These are phyloP conservation scores for Psittacula echo DNA, from an alignment of 2,797 vertebrate species.

Conservation along the genomic window DNA sequence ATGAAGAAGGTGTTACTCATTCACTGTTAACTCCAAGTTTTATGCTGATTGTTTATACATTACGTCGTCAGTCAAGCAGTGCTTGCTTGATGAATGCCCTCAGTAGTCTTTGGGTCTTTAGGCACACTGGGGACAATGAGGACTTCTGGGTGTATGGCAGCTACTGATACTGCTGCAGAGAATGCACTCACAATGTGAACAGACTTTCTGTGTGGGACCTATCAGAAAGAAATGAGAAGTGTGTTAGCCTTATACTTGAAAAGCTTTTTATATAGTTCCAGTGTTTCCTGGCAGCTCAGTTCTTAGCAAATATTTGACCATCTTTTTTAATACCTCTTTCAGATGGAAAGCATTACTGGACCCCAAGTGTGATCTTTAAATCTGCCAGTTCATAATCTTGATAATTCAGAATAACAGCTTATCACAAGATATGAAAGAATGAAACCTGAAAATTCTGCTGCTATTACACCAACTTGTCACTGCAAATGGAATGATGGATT, in stretches of 20 bases:
- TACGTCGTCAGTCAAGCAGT: background rate
- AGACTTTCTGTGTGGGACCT: background rate
- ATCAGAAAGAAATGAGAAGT: background rate
- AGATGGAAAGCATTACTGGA: slow-evolving; percentile 23
- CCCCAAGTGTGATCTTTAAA: slow-evolving; percentile 52
- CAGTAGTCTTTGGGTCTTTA: background rate
- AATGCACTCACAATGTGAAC: background rate
- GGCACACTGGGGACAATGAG: background rate
- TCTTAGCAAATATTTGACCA: slow-evolving; percentile 4
- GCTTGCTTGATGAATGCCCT: background rate
- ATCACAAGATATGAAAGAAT: slow-evolving; percentile 54
- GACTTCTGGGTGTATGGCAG: background rate
- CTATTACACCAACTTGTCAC: slow-evolving; percentile 54
- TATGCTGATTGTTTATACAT: background rate
- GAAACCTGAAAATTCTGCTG: slow-evolving; percentile 52
- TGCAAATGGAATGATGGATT: slow-evolving; percentile 72
- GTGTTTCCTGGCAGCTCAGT: background rate
- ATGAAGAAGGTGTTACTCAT: background rate
- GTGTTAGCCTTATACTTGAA: background rate
- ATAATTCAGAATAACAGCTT: slow-evolving; percentile 57
- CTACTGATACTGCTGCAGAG: background rate
- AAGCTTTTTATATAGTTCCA: background rate
- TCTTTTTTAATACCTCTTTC: slow-evolving; percentile 35
- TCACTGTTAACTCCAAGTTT: background rate
- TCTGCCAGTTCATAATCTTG: slow-evolving; percentile 53